Evolutionary conservation across 53 echinoderm and acorn worm genomes (phyloP), one percentile per base, ranked within the genome.

Genomic region (Patiria pectinifera): DNA sequence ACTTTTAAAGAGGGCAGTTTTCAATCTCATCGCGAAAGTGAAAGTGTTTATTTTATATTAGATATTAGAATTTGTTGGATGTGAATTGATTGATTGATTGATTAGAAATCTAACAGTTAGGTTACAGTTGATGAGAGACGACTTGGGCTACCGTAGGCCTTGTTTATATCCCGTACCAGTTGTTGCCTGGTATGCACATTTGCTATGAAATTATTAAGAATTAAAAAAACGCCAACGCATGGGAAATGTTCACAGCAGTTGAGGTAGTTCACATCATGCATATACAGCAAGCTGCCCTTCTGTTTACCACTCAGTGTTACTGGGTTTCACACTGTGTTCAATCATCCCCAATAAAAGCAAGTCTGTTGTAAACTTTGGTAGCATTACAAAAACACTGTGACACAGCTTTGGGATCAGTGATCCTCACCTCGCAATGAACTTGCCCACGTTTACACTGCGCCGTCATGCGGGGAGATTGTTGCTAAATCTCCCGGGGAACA

Each of bases 351-450:
- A 74, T 74, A 74, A 74, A 35, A 74, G 18, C 22, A 74, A 74
- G 74, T 74, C 74, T 5, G 74, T 74, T 18, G 74, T 23, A 74
- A 23, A 74, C 74, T n/a, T 74, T 22, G 5, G 74, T 23, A 6
- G 22, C 74, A 74, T 18, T 23, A 74, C 74, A 23, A 74, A 9
- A 70, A 70, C 0, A 70, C 18, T 70, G 70, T 18, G 21, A 74
- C 0, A 74, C 74, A 5, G 74, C 66, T 13, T 66, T 66, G 66
- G 15, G 66, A 66, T 66, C 66, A 24, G 18, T 24, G 74, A 74
- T 74, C 74, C 24, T 78, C 45, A 78, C 79, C 79, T 78, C 35
- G 44, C 66, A 66, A 66, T 78, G 79, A 78, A 78, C 79, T 78
- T 24, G 46, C 14, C 79, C 47, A 74, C 47, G 3, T 43, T n/a